Conservation (phyloP, 2,113 vertebrate species). For the Syngnathus scovelli region DNA sequence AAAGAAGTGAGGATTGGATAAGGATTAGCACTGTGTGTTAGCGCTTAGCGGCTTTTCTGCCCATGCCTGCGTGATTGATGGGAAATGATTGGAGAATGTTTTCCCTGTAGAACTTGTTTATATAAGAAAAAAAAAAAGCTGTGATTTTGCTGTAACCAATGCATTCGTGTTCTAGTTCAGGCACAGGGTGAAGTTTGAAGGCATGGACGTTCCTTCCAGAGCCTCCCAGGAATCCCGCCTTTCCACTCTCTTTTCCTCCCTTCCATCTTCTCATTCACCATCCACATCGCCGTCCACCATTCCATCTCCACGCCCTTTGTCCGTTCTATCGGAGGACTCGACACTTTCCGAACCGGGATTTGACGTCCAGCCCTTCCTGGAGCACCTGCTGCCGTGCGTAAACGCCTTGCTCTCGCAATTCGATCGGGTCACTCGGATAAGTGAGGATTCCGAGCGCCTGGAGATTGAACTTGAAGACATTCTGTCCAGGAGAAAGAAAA, state of each 20-base stretch:
- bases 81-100: too few relatives aligned
- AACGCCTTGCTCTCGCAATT: constrained; percentile 60
- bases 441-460: constrained; percentile 60
- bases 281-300: constrained; percentile 24
- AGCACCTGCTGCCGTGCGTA: constrained; percentile 63
- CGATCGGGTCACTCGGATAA: constrained; percentile 66
- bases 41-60: too few relatives aligned
- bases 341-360: constrained; percentile 34
- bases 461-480: constrained; percentile 61
- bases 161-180: constrained; percentile 65
- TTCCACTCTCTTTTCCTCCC: constrained; percentile 35
- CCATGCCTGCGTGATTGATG: too few relatives aligned
- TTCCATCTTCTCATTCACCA: constrained; percentile 19
- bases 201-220: constrained; percentile 65
- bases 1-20: constrained; percentile 63
- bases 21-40: too few relatives aligned
- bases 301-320: constrained; percentile 50
- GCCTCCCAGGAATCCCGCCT: constrained; percentile 60
- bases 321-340: constrained; percentile 57
- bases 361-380: constrained; percentile 53
- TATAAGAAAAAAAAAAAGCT: neutral
- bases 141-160: neutral
- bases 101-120: neutral
- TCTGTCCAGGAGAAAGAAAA: constrained; percentile 46
- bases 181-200: constrained; percentile 78